Conservation (phyloP, 1,140 invertebrate genomes). For the Aphidius ervi region DNA sequence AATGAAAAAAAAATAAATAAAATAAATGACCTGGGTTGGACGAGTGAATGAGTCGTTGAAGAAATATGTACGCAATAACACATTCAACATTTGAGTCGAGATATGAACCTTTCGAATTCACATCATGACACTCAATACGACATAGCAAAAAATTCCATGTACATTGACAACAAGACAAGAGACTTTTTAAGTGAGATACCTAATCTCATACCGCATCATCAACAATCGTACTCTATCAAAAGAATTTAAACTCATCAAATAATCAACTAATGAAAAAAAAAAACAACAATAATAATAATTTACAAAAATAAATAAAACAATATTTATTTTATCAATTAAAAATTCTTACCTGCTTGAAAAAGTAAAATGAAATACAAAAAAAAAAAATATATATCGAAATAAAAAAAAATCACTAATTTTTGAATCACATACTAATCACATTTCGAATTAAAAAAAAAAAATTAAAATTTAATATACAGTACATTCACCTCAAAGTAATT, state of each 20-base stretch:
- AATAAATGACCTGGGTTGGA: no score
- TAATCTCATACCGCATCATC: no score
- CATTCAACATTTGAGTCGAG: no score
- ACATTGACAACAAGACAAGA: no score
- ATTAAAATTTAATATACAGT: background rate
- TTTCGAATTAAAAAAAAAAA: background rate
- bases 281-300: background rate
- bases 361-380: background rate
- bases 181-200: no score
- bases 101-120: no score
- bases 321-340: background rate
- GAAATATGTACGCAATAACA: no score
- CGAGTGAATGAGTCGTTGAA: no score
- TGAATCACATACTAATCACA: background rate
- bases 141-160: no score
- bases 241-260: background rate
- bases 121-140: no score
- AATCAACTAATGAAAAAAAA: background rate
- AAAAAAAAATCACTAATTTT: background rate
- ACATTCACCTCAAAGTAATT: slow-evolving; percentile 11
- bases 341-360: background rate
- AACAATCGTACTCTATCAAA: background rate
- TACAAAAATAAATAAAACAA: background rate
- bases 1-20: no score
- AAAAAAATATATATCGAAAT: background rate